Base-by-base conservation (phyloP, 1,140 invertebrate genomes). In the Drosophila neocordata region DNA sequence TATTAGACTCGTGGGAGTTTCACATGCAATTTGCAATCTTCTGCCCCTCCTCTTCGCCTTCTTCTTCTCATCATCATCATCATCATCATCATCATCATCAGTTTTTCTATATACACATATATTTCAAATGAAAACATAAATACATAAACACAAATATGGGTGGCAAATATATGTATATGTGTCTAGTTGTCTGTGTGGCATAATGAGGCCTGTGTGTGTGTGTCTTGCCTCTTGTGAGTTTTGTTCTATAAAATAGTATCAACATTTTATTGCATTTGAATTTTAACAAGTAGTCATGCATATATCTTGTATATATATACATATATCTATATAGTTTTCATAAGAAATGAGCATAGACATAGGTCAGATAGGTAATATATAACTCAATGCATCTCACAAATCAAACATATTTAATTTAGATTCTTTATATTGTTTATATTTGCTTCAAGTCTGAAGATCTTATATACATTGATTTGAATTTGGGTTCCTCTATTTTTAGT, bases 1-100 rank as follows among this genome's bases (percentile, higher is more conserved):
- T 79, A 84, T 84, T 84, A 79, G 80, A 84, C 80, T 70, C 80
- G 31, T 65, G 80, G 73, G 73, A 79, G 63, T 63, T 76, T 41
- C 65, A 59, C 76, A 65, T 84, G 77, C 77, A 84, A 84, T 84
- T 84, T 84, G 69, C 80, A 77, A 77, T 73, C 68, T 83, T 52
- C 76, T 44, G 15, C 15, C 27, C 53, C 53, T 55, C 53, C 22
- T 35, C 13, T 27, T 34, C 27, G 11, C 1, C 64, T 27, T 24
- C 37, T 68, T 73, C 58, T 48, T 56, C 68, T 64, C 56, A 35
- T 52, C 64, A 18, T 51, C 73, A 61, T 69, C 69, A 75, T n/a
- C n/a, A n/a, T n/a, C n/a, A n/a, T n/a, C 60, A 72, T 64, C 56
- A 35, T 52, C 64, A 18, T 51, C 73, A 61, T 69, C 69, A 75